Base-by-base conservation (phyloP, 2,797 vertebrate genomes). In the Caiman crocodilus region DNA sequence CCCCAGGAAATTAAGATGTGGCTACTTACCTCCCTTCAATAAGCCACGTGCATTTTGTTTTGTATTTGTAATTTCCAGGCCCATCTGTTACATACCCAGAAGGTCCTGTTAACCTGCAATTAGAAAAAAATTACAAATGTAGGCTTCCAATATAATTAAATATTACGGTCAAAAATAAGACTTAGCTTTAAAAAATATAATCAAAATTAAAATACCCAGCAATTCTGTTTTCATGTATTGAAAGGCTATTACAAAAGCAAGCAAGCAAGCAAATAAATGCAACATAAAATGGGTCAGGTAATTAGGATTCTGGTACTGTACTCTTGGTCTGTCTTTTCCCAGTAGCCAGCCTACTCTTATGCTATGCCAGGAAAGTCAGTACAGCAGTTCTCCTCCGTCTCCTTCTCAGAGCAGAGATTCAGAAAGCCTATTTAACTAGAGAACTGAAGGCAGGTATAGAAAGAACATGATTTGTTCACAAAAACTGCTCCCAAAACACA, bases 31-130 rank as follows among this genome's bases (percentile, higher is more conserved):
- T 98, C 97, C 99, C 99, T 96, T 99, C 99, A 76, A 99, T 99
- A 5, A 99, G 99, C 99, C 99, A 99, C 0, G 99, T 99, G 96
- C 99, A 99, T 91, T 99, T 99, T 6, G 99, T 99, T 98, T 99
- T 99, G 97, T 99, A 99, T 96, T 99, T 99, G 96, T 99, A 99
- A 98, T 99, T 99, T 63, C 99, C 99, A 76, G 99, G 99, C 93
- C 99, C 99, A 84, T 99, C 99, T 1, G 99, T 99, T 94, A 99
- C 98, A 64, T 98, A 98, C 23, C 99, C 99, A 17, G 98, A 99
- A 78, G 98, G 97, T 42, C 98, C 99, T n/a, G 98, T 99, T 96
- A 99, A 95, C 94, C 99, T 99, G 97, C 17, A 96, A 97, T 93
- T 55, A 90, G 77, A 96, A 94, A 96, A 71, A 89, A 88, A 75